Percentiles rank a stretch among this genome's conserved stretches.
phyloP scores from a whole-genome alignment of 1,140 invertebrate genomes.

The Nomia melanderi region DNA sequence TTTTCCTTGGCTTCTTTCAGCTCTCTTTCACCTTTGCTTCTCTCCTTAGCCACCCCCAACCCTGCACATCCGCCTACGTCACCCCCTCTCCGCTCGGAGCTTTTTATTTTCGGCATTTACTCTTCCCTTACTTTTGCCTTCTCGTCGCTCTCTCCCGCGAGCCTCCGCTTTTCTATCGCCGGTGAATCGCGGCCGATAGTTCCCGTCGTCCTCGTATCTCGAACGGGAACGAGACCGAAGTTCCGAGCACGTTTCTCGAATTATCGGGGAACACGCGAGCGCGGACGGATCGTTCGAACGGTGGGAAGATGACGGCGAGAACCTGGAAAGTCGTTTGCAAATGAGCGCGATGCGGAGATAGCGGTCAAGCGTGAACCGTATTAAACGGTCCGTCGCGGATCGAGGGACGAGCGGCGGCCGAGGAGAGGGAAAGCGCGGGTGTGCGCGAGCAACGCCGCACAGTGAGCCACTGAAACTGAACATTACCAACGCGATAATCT shows the following conservation, averaged over 20 bases:
- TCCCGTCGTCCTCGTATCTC: not conserved
- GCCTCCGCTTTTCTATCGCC: not conserved
- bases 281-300: no score
- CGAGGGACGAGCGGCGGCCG: not conserved
- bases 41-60: slow-evolving; percentile 27
- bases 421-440: slow-evolving; percentile 24
- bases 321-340: not conserved
- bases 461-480: no score
- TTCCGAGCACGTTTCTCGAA: not conserved
- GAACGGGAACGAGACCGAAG: not conserved
- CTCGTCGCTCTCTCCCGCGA: not conserved
- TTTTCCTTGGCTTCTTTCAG: slow-evolving; percentile 50
- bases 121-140: not conserved
- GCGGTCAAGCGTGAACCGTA: not conserved
- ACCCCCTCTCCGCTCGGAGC: not conserved
- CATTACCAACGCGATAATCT: no score
- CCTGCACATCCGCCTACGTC: not conserved
- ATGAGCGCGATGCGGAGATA: not conserved
- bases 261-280: not conserved
- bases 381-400: slow-evolving; percentile 13
- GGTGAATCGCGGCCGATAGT: no score
- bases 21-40: slow-evolving; percentile 58
- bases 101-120: not conserved
- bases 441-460: no score
- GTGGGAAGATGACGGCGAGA: not conserved